Base-by-base conservation (phyloP, 1,140 invertebrate genomes). In the Ostrea edulis region DNA sequence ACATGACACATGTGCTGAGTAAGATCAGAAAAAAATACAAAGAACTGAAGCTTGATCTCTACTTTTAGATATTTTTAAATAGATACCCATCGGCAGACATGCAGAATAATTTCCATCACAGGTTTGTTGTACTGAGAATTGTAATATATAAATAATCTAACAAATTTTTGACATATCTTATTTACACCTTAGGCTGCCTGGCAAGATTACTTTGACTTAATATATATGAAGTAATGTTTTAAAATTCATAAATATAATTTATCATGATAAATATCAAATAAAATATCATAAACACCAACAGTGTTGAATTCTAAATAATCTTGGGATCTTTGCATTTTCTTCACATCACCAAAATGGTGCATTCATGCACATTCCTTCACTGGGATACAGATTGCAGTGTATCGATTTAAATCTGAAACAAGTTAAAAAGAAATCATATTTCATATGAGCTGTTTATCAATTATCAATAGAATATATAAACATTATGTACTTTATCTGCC, bases 371-470 rank as follows among this genome's bases (percentile, higher is more conserved):
- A 77, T 77, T 29, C 29, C 25, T 14, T 77, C 8, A 44, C 25
- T 8, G 22, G 68, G 68, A 35, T 77, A 29, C 25, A 71, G 68
- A 29, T 11, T 77, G 29, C 68, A 77, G 68, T 77, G 68, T 14
- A 77, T 29, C 9, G 68, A 77, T 29, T 77, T 77, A 77, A 77
- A 77, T 77, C 68, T 77, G 68, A 29, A 62, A 62, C 7, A 62
- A 17, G 55, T 62, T 20, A 55, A 55, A 2, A 55, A 55, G 2
- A 5, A 44, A 17, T 55, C 0, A 55, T 55, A 12, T 3, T 8
- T 55, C 2, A 55, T 2, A 55, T 3, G 54, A 3, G 35, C 35
- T 44, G 35, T 44, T 1, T 44, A 5, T 44, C 35, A 44, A 44
- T 44, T 44, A 44, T 44, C 35, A 44, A 44, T 44, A 44, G 1